These are phyloP conservation scores for Thysanoteuthis rhombus DNA, from an alignment of 2,888 invertebrate genomes.

Conservation along the genomic window DNA sequence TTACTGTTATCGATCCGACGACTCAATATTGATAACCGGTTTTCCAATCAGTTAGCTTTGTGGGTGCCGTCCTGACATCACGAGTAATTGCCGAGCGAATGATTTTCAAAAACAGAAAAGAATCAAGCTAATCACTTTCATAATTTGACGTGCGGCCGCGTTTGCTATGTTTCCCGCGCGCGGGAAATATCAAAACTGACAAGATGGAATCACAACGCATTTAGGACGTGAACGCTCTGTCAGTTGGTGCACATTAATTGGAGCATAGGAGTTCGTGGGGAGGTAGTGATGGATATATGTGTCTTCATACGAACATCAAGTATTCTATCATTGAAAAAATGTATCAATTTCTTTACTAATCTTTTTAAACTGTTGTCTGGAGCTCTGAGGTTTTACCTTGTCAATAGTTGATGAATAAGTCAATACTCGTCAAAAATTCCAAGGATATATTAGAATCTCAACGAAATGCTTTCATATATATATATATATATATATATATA, in stretches of 20 bases:
- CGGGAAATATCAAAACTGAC: background rate
- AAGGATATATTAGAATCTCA: too few species aligned
- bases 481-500: too few species aligned
- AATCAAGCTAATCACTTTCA: background rate
- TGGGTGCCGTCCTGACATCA: background rate
- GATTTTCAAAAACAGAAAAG: background rate
- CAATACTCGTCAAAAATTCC: too few species aligned
- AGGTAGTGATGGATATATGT: background rate
- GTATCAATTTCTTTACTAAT: background rate
- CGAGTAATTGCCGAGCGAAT: background rate
- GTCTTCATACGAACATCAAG: background rate
- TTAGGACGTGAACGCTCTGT: background rate
- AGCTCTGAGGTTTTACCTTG: too few species aligned
- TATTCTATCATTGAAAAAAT: background rate
- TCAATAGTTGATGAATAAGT: too few species aligned
- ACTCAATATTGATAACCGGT: background rate
- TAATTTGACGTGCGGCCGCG: conserved; percentile 12
- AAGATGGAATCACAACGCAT: background rate
- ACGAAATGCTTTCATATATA: too few species aligned
- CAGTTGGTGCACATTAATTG: background rate
- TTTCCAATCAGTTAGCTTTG: background rate
- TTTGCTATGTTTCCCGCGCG: background rate
- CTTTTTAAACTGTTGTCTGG: background rate
- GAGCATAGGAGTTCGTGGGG: background rate
- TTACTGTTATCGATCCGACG: background rate